Base-by-base conservation (phyloP, 2,113 vertebrate species). In the Apodemus sylvaticus region DNA sequence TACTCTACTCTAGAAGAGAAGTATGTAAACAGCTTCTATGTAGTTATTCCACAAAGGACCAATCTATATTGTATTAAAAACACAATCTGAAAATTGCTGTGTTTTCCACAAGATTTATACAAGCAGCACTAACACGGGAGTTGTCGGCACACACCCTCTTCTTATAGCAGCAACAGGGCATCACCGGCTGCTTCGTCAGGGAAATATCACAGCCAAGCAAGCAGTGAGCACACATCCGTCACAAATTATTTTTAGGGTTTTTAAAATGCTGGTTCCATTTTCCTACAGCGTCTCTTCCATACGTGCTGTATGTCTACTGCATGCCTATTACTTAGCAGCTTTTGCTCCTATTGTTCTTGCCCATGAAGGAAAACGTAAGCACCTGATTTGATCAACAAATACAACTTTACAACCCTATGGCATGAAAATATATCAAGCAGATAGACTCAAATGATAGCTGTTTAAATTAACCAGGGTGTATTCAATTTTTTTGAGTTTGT, bases 121-220 rank as follows among this genome's bases (percentile, higher is more conserved):
- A 90, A 62, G 22, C 53, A 91, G 82, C 14, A 24, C 39, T 71
- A 87, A 93, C 58, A 64, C 19, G 93, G 45, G 86, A 90, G 90
- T 10, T 86, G n/a, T 89, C 89, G 89, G 89, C 60, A 94, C 95
- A 93, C 53, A 78, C 39, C 29, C 24, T 91, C 81, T 93, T 90
- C 68, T 31, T 68, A 74, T 90, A 51, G 64, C 70, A 87, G 76
- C 92, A 92, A 95, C 45, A 93, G 51, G 87, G 48, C 64, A 94
- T 10, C 73, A 68, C 89, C 64, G 95, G 71, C 16, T 86, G 94
- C 71, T 83, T 92, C 39, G 94, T 85, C 86, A 92, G 89, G 94
- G 96, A 97, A 97, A 95, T 79, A 94, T 82, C 92, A 96, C 36
- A 96, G 95, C 86, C 62, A n/a, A 89, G 93, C 79, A 95, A 95